A percentile compares a stretch with the other conserved stretches of the same genome.
Evolutionary conservation across 92 coral and sea anemone species (phyloP).

Genomic region (Pocillopora grandis): DNA sequence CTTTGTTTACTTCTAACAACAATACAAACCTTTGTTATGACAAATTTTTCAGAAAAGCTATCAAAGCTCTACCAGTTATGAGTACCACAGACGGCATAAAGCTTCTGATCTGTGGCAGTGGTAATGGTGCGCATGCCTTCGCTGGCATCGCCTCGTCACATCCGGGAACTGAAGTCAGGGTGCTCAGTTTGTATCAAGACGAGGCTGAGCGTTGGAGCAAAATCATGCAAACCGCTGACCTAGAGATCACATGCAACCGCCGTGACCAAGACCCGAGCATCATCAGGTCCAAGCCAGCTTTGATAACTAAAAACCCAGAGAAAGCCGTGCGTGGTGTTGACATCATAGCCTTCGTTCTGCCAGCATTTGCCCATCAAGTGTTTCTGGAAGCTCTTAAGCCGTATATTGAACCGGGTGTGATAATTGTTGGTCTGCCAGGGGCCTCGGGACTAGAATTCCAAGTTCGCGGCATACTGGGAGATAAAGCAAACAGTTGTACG

Average conservation of each 20-base stretch:
- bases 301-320: constrained; percentile 64
- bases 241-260: constrained; percentile 39
- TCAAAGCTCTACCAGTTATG: neutral
- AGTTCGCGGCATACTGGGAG: constrained; percentile 55
- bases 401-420: constrained; percentile 65
- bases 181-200: constrained; percentile 59
- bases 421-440: constrained; percentile 70
- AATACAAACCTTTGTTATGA: too few relatives aligned
- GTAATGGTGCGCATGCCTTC: constrained; percentile 63
- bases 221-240: constrained; percentile 36
- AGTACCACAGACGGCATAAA: constrained; percentile 12
- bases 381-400: constrained; percentile 61
- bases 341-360: constrained; percentile 63
- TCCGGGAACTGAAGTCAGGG: constrained; percentile 54
- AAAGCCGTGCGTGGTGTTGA: constrained; percentile 73
- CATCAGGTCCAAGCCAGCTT: constrained; percentile 40
- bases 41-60: too few relatives aligned
- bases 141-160: constrained; percentile 60
- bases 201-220: constrained; percentile 70
- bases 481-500: constrained; percentile 46
- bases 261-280: constrained; percentile 26
- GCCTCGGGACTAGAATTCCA: constrained; percentile 68
- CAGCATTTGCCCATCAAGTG: constrained; percentile 71
- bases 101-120: constrained; percentile 59
- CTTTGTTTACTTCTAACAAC: too few relatives aligned